These are phyloP conservation scores for Chironomus tentans DNA, from an alignment of 2,888 invertebrate species.

Conservation along the genomic window DNA sequence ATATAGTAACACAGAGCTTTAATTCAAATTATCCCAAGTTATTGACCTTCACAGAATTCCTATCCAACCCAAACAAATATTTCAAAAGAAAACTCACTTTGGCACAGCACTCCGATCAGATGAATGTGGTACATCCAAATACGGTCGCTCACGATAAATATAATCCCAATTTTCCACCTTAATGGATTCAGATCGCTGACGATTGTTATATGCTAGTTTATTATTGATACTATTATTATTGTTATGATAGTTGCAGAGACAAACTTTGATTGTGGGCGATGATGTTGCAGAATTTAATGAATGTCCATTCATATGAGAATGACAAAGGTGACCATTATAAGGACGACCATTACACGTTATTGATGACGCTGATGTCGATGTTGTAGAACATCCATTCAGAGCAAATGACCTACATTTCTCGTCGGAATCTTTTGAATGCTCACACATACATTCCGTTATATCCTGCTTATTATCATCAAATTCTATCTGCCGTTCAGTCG, in stretches of 20 bases:
- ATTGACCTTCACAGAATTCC: too few relatives aligned
- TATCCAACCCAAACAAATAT: too few relatives aligned
- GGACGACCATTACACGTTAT: background rate
- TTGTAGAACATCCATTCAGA: too few relatives aligned
- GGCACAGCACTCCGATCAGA: background rate
- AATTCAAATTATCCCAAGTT: too few relatives aligned
- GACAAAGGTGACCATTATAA: background rate
- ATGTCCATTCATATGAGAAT: slow-evolving; percentile 5
- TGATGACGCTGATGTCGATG: too few relatives aligned
- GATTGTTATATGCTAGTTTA: background rate
- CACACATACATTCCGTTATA: background rate
- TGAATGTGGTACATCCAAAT: background rate
- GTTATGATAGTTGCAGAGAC: background rate
- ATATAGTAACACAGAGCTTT: too few relatives aligned
- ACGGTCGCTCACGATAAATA: slow-evolving; percentile 20
- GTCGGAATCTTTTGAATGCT: background rate
- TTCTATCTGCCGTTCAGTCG: background rate
- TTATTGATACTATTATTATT: background rate
- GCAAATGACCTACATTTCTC: slow-evolving; percentile 3
- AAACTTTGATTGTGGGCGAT: background rate
- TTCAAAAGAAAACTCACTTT: background rate
- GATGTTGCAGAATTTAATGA: background rate
- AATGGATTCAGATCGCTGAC: slow-evolving; percentile 27
- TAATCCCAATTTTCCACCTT: slow-evolving; percentile 29
- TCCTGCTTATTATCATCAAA: background rate